phyloP scores from a whole-genome alignment of 1,140 invertebrate species.

The Homarus americanus region DNA sequence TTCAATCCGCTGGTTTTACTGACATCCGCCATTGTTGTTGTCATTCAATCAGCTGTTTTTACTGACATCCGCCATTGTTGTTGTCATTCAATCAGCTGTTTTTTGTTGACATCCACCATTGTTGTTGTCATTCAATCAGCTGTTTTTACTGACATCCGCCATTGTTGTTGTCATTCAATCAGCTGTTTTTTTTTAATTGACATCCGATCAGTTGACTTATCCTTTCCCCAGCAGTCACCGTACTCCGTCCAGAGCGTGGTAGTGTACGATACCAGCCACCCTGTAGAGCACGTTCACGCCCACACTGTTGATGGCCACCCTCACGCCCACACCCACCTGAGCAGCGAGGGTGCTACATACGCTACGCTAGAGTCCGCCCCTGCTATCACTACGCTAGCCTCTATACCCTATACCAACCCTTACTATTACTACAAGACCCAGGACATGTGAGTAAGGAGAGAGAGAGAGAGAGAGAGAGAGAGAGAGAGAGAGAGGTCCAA shows the following conservation, averaged over 20 bases:
- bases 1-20: no score
- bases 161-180: not conserved
- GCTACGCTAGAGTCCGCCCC: conserved; percentile 57
- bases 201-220: not conserved
- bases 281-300: conserved; percentile 50
- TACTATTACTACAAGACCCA: conserved; percentile 64
- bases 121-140: no score
- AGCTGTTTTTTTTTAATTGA: not conserved
- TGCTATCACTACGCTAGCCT: conserved; percentile 54
- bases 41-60: no score
- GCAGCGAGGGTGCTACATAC: conserved; percentile 61
- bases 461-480: not conserved
- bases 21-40: no score
- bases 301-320: conserved; percentile 22
- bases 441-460: conserved; percentile 48
- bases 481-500: not conserved
- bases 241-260: conserved; percentile 56
- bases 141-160: no score
- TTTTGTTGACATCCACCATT: not conserved
- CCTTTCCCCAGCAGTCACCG: not conserved
- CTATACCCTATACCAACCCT: conserved; percentile 33
- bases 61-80: no score
- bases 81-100: not conserved
- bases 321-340: conserved; percentile 57
- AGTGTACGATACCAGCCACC: conserved; percentile 46